These are phyloP conservation scores for Patella pellucida DNA, from an alignment of 2,888 invertebrate genomes.

Conservation along the genomic window DNA sequence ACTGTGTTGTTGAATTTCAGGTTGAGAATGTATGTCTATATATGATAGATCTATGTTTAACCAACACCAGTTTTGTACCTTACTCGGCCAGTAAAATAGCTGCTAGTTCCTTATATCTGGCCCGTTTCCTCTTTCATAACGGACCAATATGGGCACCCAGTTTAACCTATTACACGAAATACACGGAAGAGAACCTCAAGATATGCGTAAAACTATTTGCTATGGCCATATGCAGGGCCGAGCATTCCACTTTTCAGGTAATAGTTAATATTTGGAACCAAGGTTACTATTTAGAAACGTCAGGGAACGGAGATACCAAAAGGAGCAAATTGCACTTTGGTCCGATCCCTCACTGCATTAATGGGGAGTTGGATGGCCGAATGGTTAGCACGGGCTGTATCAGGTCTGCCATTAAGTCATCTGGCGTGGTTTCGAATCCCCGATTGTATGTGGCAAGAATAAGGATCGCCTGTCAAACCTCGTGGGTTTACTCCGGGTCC, in stretches of 20 bases:
- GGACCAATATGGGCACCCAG: constrained; percentile 45
- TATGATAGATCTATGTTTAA: constrained; percentile 52
- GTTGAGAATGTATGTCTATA: constrained; percentile 47
- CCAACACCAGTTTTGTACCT: constrained; percentile 42
- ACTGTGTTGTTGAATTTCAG: constrained; percentile 24
- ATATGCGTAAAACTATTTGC: constrained; percentile 40
- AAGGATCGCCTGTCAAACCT: too few relatives aligned
- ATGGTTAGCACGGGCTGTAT: too few relatives aligned
- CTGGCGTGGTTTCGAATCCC: too few relatives aligned
- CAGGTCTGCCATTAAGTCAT: too few relatives aligned
- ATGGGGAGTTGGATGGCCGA: too few relatives aligned
- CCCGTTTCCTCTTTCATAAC: constrained; percentile 39
- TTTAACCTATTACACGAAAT: constrained; percentile 52
- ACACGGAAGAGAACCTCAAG: constrained; percentile 44
- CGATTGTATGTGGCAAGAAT: too few relatives aligned
- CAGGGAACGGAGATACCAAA: too few relatives aligned
- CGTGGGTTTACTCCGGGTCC: too few relatives aligned
- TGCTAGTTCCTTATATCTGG: constrained; percentile 51
- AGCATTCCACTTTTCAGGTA: constrained; percentile 44
- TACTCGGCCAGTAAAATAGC: constrained; percentile 52
- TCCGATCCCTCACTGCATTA: too few relatives aligned
- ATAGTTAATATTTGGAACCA: not conserved
- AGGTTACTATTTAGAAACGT: too few relatives aligned
- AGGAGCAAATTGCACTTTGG: too few relatives aligned
- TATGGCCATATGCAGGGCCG: constrained; percentile 39